phyloP scores from a whole-genome alignment of 2,797 vertebrate genomes.

The Eulemur mongoz region DNA sequence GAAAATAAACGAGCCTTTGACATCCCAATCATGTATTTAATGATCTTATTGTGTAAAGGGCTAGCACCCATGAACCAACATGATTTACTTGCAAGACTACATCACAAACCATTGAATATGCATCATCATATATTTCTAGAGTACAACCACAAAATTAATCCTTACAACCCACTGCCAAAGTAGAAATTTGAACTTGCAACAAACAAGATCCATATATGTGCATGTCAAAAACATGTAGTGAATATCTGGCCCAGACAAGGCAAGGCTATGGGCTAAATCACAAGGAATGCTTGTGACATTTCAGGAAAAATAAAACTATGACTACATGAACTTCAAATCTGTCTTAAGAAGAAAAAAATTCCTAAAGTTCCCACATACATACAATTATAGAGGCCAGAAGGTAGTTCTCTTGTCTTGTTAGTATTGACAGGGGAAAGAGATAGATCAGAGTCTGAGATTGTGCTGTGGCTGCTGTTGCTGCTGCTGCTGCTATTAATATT shows the following conservation, averaged over 20 bases:
- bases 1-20: slow-evolving; percentile 35
- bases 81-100: not conserved
- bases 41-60: not conserved
- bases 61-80: slow-evolving; percentile 25
- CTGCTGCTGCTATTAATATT: not conserved
- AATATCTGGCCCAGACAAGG: not conserved
- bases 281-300: not conserved
- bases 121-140: slow-evolving; percentile 37
- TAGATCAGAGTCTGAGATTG: not conserved
- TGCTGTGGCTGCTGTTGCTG: not conserved
- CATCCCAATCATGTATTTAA: slow-evolving; percentile 52
- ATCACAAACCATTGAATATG: slow-evolving; percentile 29
- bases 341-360: not conserved
- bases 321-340: not conserved
- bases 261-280: not conserved
- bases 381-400: not conserved
- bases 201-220: not conserved
- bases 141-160: slow-evolving; percentile 49
- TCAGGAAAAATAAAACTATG: slow-evolving; percentile 4
- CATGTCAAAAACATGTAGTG: not conserved
- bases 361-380: not conserved
- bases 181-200: slow-evolving; percentile 47
- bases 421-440: not conserved
- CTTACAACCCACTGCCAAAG: slow-evolving; percentile 17
- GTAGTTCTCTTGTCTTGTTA: not conserved